Evolutionary conservation across 2,888 invertebrate genomes (phyloP), one percentile per base, ranked within the genome.

Genomic region (Eulithis testata): DNA sequence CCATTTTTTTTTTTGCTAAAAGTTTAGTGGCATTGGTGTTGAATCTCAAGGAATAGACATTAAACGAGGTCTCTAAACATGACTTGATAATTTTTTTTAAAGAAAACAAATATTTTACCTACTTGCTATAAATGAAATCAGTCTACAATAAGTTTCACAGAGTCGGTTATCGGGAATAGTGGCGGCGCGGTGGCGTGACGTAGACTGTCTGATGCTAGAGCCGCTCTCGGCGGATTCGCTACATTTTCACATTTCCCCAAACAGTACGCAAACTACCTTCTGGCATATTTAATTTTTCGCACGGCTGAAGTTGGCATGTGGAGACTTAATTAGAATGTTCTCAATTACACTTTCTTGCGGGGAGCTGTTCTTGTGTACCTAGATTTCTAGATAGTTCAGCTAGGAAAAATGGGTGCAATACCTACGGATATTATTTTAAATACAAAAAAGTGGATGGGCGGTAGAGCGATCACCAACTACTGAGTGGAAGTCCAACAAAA

Each of bases 211-310:
- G 59, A 64, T 52, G 66, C 56, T 65, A 73, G 72, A 73, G 75
- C 65, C 68, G 66, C 14, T 36, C 60, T 71, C 71, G 65, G 66
- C 75, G 71, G 70, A 58, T 65, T 62, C 52, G 21, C 57, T 55
- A 66, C 62, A 70, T 66, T 58, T 72, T 55, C 45, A 61, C 60
- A 56, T 67, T 58, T 66, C 56, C 53, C 51, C 59, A 60, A 55
- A 62, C 56, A 60, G 45, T 66, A 60, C 56, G 47, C 47, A 63
- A 68, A 63, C 68, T 65, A 66, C 60, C 58, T 66, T 58, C 68
- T 60, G 64, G 56, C 63, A 66, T 73, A 71, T 73, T 71, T 69
- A 71, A 73, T 73, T 71, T 70, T 69, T 58, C 67, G 66, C 66
- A 65, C 63, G 66, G 68, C 62, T 50, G 57, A 71, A 56, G 66